Conservation (phyloP, 2,888 invertebrate genomes). For the Drosophila colorata region DNA sequence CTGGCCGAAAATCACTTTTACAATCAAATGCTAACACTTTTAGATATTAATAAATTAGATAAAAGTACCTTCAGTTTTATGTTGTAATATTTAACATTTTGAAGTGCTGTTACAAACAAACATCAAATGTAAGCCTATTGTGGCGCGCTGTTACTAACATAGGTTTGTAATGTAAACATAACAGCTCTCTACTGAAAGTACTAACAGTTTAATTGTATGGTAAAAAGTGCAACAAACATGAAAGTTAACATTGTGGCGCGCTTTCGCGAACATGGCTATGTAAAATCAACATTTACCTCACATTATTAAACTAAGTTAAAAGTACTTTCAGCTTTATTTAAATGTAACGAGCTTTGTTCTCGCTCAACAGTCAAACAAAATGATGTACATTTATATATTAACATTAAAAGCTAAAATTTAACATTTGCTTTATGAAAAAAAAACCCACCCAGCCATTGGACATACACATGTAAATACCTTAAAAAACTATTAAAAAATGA, state of each 20-base stretch:
- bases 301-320: conserved; percentile 1
- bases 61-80: too few relatives aligned
- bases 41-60: too few relatives aligned
- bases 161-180: background rate
- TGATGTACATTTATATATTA: background rate
- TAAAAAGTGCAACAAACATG: background rate
- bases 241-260: background rate
- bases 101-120: background rate
- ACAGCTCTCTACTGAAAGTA: background rate
- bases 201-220: background rate
- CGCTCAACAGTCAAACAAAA: background rate
- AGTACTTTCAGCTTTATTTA: background rate
- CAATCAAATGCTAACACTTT: too few relatives aligned
- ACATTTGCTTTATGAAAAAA: background rate
- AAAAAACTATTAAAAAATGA: conserved; percentile 11
- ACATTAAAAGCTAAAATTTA: background rate
- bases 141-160: conserved; percentile 1
- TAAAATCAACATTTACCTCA: background rate
- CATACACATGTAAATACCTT: conserved; percentile 16
- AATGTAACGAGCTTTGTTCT: background rate
- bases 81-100: background rate
- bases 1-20: background rate
- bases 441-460: background rate
- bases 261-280: conserved; percentile 1
- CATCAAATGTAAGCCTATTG: too few relatives aligned